Evolutionary conservation across 2,888 invertebrate genomes (phyloP).

Genomic region (Spialia ferax): DNA sequence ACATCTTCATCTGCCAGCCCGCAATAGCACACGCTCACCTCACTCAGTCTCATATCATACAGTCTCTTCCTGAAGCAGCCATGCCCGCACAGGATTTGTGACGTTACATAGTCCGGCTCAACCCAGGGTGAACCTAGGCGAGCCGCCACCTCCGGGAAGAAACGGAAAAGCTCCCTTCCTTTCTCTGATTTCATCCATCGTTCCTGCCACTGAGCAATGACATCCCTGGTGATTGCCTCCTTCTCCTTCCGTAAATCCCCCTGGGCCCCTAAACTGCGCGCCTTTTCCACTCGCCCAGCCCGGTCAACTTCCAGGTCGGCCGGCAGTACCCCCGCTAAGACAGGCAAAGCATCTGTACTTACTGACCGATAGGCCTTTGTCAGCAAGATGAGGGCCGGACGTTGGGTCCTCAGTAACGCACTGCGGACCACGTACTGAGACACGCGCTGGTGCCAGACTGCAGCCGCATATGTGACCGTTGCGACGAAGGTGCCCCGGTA

Average conservation of each 20-base stretch:
- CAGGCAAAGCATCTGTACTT: conserved; percentile 49
- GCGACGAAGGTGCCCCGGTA: conserved; percentile 47
- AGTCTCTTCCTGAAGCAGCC: conserved; percentile 46
- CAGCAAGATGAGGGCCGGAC: conserved; percentile 24
- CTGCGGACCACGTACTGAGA: conserved; percentile 22
- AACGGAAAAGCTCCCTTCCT: conserved; percentile 45
- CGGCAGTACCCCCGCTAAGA: conserved; percentile 50
- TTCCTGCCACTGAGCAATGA: conserved; percentile 43
- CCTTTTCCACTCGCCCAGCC: conserved; percentile 33
- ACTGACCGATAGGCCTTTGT: conserved; percentile 51
- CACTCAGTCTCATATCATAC: conserved; percentile 39
- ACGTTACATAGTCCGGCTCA: conserved; percentile 39
- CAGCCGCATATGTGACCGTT: conserved; percentile 44
- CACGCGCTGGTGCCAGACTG: conserved; percentile 34
- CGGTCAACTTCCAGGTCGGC: conserved; percentile 45
- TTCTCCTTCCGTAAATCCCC: neutral
- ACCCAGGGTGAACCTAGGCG: conserved; percentile 45
- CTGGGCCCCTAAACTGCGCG: neutral
- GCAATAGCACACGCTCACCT: conserved; percentile 37
- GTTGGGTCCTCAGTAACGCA: conserved; percentile 39
- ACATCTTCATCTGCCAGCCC: conserved; percentile 26
- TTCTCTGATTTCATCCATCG: conserved; percentile 42
- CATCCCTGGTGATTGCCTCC: neutral
- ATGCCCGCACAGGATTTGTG: conserved; percentile 51
- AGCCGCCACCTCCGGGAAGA: conserved; percentile 48